Base-by-base conservation (phyloP, 2,113 vertebrate species). In the Abramis brama region DNA sequence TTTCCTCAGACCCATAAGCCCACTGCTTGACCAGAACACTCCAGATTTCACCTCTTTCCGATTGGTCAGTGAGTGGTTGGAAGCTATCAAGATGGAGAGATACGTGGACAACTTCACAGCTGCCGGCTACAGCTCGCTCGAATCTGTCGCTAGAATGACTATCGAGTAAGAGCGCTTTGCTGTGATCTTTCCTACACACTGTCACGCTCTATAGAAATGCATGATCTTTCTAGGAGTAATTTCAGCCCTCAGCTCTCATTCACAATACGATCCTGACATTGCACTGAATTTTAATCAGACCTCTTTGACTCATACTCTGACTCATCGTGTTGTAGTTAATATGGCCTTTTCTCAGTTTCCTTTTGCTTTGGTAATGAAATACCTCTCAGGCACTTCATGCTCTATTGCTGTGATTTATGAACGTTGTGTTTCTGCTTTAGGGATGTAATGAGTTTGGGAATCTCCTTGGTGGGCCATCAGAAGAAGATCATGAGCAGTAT, bases 401-500 rank as follows among this genome's bases (percentile, higher is more conserved):
- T 88, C 36, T 60, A 33, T 60, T 59, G 78, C 86, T 60, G 57
- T 91, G 90, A 94, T 90, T 87, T 86, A 91, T 90, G 86, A 82
- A 23, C 79, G 47, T 43, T 87, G 87, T 93, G 87, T 94, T 93
- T 95, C 71, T 85, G 59, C 74, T 93, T 86, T 95, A 99, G 98
- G 91, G 98, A 99, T 91, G 96, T 99, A 94, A 98, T 99, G 96
- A 98, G 96, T 94, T 96, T 99, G 96, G 98, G 98, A 87, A 99
- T 99, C 94, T 96, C 97, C 86, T 94, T 99, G 91, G 97, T 98
- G 91, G 98, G 98, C 90, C 98, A 99, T 95, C 98, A 99, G 92
- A 99, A 99, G 95, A 99, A 99, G 96, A 97, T 99, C 91, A 98
- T 99, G 97, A 98, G 97, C 96, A 99, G 97, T 97, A 98, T 99